These are phyloP conservation scores for Microcebus jonahi DNA, from an alignment of 2,113 vertebrate species.

Conservation along the genomic window DNA sequence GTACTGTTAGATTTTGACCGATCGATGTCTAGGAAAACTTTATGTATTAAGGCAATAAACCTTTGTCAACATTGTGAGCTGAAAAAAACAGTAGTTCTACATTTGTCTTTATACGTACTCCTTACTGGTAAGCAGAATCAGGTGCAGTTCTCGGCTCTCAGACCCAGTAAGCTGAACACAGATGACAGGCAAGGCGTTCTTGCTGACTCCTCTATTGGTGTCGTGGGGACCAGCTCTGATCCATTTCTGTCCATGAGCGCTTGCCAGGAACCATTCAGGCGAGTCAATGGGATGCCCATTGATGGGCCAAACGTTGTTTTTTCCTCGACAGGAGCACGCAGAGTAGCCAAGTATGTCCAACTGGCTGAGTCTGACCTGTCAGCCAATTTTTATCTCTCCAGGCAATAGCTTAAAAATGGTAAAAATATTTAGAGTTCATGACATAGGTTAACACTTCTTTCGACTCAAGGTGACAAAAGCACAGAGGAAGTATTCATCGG, in stretches of 20 bases:
- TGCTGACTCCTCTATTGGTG: background rate
- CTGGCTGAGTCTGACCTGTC: conserved; percentile 53
- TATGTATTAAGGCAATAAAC: background rate
- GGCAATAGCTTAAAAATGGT: conserved; percentile 29
- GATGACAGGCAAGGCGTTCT: background rate
- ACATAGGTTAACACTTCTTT: conserved; percentile 42
- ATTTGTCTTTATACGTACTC: conserved; percentile 31
- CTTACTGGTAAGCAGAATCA: background rate
- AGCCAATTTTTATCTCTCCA: conserved; percentile 62
- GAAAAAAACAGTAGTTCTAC: too few relatives aligned
- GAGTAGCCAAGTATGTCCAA: conserved; percentile 60
- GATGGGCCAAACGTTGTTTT: conserved; percentile 63
- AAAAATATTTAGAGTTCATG: background rate
- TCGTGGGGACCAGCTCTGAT: conserved; percentile 25
- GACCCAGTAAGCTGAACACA: background rate
- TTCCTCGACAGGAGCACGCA: conserved; percentile 63
- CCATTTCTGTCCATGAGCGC: conserved; percentile 26
- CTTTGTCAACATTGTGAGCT: background rate
- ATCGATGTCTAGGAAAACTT: background rate
- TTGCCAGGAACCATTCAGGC: conserved; percentile 58
- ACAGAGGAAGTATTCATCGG: background rate
- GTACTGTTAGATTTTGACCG: background rate
- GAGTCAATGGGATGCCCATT: conserved; percentile 48
- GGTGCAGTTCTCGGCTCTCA: background rate
- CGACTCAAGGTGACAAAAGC: background rate